These are phyloP conservation scores for Myrmecophaga tridactyla DNA, from an alignment of 2,113 vertebrate species.

Conservation along the genomic window DNA sequence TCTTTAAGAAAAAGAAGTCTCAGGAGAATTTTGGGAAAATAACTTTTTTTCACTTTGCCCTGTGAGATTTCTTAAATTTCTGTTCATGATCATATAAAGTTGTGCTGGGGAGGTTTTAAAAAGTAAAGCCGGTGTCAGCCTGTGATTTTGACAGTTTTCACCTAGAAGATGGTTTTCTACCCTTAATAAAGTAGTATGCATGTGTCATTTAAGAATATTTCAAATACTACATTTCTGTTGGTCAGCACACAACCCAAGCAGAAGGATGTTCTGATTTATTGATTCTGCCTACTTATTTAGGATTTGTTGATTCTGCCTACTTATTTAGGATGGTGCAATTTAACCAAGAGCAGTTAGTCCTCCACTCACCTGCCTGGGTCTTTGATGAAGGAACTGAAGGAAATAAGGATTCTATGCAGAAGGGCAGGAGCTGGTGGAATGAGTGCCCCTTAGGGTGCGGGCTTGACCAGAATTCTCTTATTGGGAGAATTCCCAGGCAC, in stretches of 20 bases:
- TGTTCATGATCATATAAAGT: background rate
- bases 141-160: background rate
- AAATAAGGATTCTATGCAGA: background rate
- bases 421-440: background rate
- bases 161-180: background rate
- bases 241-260: background rate
- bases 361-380: background rate
- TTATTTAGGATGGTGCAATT: background rate
- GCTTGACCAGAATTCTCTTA: accelerated
- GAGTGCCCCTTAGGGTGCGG: accelerated
- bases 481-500: background rate
- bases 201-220: background rate
- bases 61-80: background rate
- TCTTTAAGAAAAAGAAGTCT: background rate
- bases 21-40: background rate
- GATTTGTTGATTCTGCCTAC: background rate
- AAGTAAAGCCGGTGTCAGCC: background rate
- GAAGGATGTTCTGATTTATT: background rate
- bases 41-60: background rate
- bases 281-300: background rate
- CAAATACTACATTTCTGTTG: background rate
- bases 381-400: background rate
- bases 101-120: background rate
- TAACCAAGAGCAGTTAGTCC: background rate
- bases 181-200: background rate